Percentiles rank a stretch among this genome's conserved stretches.
These are phyloP conservation scores for Gallinago undulata DNA, from an alignment of 2,113 vertebrate species.

Conservation along the genomic window DNA sequence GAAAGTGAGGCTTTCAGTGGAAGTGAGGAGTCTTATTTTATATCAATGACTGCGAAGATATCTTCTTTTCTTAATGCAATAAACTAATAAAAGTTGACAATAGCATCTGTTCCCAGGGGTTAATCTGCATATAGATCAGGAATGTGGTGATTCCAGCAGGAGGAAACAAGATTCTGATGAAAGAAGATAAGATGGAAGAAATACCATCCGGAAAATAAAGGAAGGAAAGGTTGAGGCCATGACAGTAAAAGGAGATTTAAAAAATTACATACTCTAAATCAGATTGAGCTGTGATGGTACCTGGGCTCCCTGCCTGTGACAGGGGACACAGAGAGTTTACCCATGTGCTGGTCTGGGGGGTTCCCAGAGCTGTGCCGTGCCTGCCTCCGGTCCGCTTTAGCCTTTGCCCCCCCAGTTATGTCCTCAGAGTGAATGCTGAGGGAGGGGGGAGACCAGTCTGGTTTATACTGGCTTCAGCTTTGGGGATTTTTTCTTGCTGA, in stretches of 20 bases:
- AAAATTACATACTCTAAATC: not conserved
- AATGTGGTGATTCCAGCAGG: constrained; percentile 50
- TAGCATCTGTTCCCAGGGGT: constrained; percentile 51
- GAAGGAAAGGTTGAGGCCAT: constrained; percentile 8
- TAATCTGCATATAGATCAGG: constrained; percentile 53
- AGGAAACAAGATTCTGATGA: constrained; percentile 54
- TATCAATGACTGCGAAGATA: not conserved
- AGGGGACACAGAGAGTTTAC: not conserved
- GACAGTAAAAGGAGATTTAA: constrained; percentile 1
- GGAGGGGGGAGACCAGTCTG: too few relatives aligned
- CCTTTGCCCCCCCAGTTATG: not conserved
- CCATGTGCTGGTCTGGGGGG: not conserved
- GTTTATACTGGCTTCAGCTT: not conserved
- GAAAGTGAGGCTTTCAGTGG: not conserved
- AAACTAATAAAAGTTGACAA: constrained; percentile 52
- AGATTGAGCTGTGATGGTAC: not conserved
- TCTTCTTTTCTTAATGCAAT: constrained; percentile 7
- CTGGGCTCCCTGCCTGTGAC: not conserved
- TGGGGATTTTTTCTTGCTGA: not conserved
- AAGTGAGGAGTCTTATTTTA: not conserved
- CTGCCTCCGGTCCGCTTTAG: too few relatives aligned
- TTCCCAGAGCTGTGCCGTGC: rapidly evolving
- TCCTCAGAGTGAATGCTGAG: too few relatives aligned
- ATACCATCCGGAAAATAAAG: not conserved
- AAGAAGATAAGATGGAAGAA: constrained; percentile 47